Base-by-base conservation (phyloP, 2,888 invertebrate genomes). In the Apoda limacodes region DNA sequence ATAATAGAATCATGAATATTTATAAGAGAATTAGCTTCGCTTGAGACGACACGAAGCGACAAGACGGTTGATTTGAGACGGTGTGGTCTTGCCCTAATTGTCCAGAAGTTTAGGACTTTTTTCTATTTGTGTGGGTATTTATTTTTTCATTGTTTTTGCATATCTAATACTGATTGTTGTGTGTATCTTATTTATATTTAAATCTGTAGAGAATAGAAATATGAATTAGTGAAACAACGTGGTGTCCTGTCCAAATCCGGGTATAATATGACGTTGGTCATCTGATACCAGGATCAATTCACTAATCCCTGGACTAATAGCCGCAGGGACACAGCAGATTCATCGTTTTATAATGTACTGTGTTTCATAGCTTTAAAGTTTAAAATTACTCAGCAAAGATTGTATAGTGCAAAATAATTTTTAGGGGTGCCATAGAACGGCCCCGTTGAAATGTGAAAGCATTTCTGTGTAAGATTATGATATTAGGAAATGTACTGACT, bases 381-480 rank as follows among this genome's bases (percentile, higher is more conserved):
- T 26, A 46, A 40, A 48, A 44, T 60, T 5, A 20, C 19, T 20
- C 42, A 42, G 2, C n/a, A 2, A 2, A 2, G 12, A 3, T 13
- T 19, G 31, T 45, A 41, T 45, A 52, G 52, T 43, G 42, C 44
- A 44, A 53, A 60, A 65, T 58, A 56, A 60, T 66, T 69, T 69
- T 60, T 62, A 54, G 63, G 67, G 69, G 65, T 55, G 60, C 45
- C 50, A 46, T 42, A 52, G 52, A 57, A 48, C 43, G 50, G 51
- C 55, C 46, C 42, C 51, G 58, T 55, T 49, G 59, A 58, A 65
- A 71, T 67, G 69, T 78, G 60, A 80, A 71, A 80, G 78, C 78
- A 76, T 80, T 80, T 74, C 70, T 55, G 47, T 80, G 78, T 80
- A 68, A 74, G 75, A 75, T 76, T 75, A 78, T 75, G 64, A 68